Percentiles rank a stretch among this genome's conserved stretches.
Conservation (phyloP, 2,888 invertebrate species). For the Boloria euphrosyne region DNA sequence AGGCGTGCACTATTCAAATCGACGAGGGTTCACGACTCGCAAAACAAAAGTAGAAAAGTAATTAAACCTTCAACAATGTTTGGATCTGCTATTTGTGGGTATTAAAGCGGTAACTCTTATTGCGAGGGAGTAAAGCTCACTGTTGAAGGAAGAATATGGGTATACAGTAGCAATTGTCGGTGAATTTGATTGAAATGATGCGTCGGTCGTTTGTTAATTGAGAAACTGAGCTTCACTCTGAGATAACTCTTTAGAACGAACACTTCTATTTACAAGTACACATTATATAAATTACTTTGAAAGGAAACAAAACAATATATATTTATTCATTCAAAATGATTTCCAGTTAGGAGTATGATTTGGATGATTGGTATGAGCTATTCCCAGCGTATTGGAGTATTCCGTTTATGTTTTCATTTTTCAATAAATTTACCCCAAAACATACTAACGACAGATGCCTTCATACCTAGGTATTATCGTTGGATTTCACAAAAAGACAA, state of each 20-base stretch:
- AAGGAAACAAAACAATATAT: not conserved
- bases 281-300: not conserved
- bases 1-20: slow-evolving; percentile 25
- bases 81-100: slow-evolving; percentile 10
- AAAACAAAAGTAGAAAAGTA: slow-evolving; percentile 34
- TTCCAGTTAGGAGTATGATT: too few species aligned
- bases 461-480: too few species aligned
- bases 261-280: too few species aligned
- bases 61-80: slow-evolving; percentile 27
- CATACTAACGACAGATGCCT: too few species aligned
- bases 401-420: too few species aligned
- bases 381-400: too few species aligned
- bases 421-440: too few species aligned
- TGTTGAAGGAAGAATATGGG: not conserved
- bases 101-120: slow-evolving; percentile 1
- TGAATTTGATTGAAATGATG: slow-evolving; percentile 18
- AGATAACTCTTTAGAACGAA: not conserved
- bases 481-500: too few species aligned
- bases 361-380: too few species aligned
- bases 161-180: not conserved
- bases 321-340: too few species aligned
- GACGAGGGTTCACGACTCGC: slow-evolving; percentile 9
- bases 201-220: slow-evolving; percentile 16
- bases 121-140: not conserved
- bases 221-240: not conserved